Percentiles rank a stretch among this genome's conserved stretches.
Evolutionary conservation across 2,797 vertebrate species (phyloP).

Genomic region (Pteronotus mesoamericanus): DNA sequence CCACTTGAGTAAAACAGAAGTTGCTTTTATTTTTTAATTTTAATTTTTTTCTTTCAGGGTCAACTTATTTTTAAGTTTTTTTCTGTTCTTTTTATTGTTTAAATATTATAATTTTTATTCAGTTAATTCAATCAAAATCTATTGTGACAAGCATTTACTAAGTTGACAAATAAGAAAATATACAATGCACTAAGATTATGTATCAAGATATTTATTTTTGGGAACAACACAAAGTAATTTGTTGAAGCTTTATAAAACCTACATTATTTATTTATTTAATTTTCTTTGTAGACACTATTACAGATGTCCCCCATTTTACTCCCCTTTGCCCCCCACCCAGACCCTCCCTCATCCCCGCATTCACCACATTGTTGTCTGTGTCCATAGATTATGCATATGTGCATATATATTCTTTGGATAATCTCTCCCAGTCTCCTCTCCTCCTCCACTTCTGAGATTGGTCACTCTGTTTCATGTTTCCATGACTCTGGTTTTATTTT

Average conservation of each 20-base stretch:
- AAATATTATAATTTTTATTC: not conserved
- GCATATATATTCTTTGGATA: not conserved
- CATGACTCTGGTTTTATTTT: not conserved
- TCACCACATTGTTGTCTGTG: not conserved
- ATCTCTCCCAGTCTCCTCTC: not conserved
- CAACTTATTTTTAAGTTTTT: not conserved
- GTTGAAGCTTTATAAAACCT: not conserved
- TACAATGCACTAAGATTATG: not conserved
- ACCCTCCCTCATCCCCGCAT: not conserved
- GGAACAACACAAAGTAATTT: too few relatives aligned
- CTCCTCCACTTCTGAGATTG: not conserved
- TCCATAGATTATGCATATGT: not conserved
- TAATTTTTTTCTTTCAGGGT: not conserved
- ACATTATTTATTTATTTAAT: not conserved
- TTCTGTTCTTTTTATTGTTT: not conserved
- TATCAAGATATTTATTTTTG: too few relatives aligned
- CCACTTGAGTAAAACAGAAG: constrained; percentile 36
- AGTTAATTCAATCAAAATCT: not conserved
- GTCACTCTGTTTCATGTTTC: not conserved
- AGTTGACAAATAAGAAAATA: not conserved
- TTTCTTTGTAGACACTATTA: not conserved
- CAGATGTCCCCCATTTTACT: not conserved
- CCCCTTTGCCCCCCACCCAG: not conserved
- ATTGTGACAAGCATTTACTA: not conserved
- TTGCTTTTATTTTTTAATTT: not conserved